Evolutionary conservation across 2,113 vertebrate species (phyloP).

Genomic region (Strix uralensis): DNA sequence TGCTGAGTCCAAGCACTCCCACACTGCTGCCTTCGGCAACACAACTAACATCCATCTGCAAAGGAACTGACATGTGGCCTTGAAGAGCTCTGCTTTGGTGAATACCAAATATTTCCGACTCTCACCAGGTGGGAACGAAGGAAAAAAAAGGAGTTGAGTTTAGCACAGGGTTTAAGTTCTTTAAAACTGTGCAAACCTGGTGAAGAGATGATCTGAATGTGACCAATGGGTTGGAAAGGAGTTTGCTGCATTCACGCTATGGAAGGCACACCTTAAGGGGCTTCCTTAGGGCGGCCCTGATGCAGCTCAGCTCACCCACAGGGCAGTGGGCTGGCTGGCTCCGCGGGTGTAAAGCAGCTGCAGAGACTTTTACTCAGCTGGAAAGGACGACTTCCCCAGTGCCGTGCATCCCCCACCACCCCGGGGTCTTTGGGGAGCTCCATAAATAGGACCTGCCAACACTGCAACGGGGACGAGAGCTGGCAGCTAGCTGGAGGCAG

Average conservation of each 20-base stretch:
- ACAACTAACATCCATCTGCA: background rate
- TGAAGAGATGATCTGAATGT: background rate
- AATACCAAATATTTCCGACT: background rate
- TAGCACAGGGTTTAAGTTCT: background rate
- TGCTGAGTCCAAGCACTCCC: background rate
- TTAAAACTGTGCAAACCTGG: background rate
- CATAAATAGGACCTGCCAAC: background rate
- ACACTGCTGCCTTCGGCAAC: background rate
- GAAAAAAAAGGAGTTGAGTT: background rate
- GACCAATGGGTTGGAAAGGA: background rate
- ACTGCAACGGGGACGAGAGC: background rate
- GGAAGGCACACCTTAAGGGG: background rate
- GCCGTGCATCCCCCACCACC: background rate
- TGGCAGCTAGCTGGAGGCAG: background rate
- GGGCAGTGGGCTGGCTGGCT: background rate
- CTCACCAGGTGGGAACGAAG: background rate
- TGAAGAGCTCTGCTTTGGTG: background rate
- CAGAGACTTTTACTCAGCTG: background rate
- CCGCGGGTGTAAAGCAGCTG: fast-evolving
- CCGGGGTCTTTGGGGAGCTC: background rate
- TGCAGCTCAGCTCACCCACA: background rate
- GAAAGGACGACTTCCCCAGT: background rate
- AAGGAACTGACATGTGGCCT: background rate
- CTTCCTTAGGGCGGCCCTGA: background rate
- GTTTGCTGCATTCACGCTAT: background rate